Evolutionary conservation across 2,888 invertebrate genomes (phyloP).

Genomic region (Protodeltote pygarga): DNA sequence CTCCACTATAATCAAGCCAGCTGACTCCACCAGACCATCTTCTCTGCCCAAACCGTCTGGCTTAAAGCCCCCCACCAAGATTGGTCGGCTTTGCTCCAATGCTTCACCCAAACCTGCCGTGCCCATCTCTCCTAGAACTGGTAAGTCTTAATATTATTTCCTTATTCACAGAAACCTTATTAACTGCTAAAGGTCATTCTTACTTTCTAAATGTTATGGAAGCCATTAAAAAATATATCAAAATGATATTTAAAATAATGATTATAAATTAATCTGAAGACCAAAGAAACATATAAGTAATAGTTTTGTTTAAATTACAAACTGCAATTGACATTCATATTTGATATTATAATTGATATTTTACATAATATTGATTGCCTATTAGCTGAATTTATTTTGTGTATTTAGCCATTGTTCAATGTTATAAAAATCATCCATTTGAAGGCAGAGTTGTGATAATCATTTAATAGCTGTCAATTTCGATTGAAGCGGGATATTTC

Average conservation of each 20-base stretch:
- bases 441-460: constrained; percentile 38
- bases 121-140: constrained; percentile 86
- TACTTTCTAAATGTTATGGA: no score
- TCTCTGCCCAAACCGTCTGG: constrained; percentile 87
- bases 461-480: constrained; percentile 11
- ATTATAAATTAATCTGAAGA: constrained; percentile 26
- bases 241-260: no score
- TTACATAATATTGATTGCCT: constrained; percentile 23
- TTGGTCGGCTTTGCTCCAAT: constrained; percentile 89
- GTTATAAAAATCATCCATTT: constrained; percentile 32
- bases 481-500: constrained; percentile 55
- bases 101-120: constrained; percentile 89
- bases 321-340: constrained; percentile 74
- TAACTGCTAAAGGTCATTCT: no score
- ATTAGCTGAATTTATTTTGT: constrained; percentile 32
- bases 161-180: constrained; percentile 5
- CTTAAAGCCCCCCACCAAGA: constrained; percentile 89
- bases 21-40: constrained; percentile 70
- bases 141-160: constrained; percentile 65
- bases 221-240: no score
- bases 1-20: constrained; percentile 61
- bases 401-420: constrained; percentile 32
- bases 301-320: constrained; percentile 54
- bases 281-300: constrained; percentile 17
- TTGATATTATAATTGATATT: constrained; percentile 2